Evolutionary conservation across 2,888 invertebrate species (phyloP).

Genomic region (Aporophyla nigra): DNA sequence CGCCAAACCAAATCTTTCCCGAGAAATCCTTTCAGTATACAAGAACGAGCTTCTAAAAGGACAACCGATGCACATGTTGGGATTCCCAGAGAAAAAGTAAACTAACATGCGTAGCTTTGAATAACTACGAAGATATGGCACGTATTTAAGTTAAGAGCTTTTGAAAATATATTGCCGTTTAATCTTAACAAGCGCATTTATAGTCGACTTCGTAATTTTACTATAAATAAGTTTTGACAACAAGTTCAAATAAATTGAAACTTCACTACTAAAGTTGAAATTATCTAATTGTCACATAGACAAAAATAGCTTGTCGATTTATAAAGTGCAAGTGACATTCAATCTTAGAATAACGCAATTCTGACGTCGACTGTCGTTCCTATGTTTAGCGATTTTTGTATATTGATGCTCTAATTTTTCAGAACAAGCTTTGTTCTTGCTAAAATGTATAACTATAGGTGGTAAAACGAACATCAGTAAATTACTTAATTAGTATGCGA

Average conservation of each 20-base stretch:
- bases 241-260: background rate
- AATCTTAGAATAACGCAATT: background rate
- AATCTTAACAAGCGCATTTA: conserved; percentile 1
- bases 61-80: conserved; percentile 81
- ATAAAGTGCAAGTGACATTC: background rate
- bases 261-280: background rate
- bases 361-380: background rate
- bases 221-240: background rate
- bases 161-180: conserved; percentile 20
- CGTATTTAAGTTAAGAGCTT: conserved; percentile 12
- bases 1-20: conserved; percentile 87
- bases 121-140: conserved; percentile 60
- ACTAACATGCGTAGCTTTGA: conserved; percentile 21
- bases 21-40: conserved; percentile 87
- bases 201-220: background rate
- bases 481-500: background rate
- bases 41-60: conserved; percentile 88
- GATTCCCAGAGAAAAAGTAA: conserved; percentile 82
- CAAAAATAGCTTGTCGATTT: background rate
- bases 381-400: background rate
- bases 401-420: conserved; percentile 1
- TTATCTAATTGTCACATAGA: background rate
- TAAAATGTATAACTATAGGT: background rate
- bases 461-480: background rate
- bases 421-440: background rate